Percentiles rank a stretch among this genome's conserved stretches.
phyloP scores from a whole-genome alignment of 2,797 vertebrate species.

The Corythornis leucogaster region DNA sequence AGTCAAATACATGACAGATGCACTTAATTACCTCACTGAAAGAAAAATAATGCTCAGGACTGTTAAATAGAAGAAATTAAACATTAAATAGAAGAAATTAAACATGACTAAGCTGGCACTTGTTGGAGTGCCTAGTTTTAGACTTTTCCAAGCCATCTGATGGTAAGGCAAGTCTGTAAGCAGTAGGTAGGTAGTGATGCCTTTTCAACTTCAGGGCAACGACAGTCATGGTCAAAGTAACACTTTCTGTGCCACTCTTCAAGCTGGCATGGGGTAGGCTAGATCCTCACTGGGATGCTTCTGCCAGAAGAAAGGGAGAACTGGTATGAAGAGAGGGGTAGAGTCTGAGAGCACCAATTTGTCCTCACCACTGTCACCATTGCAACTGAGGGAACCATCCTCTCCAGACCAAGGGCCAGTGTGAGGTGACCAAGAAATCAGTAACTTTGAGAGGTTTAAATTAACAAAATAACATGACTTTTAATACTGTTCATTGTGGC shows the following conservation, averaged over 20 bases:
- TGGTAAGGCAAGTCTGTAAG: neutral
- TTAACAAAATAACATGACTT: neutral
- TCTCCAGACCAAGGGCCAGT: neutral
- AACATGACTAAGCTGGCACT: constrained; percentile 57
- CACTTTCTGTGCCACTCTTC: neutral
- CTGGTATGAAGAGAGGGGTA: neutral
- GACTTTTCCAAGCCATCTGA: constrained; percentile 15
- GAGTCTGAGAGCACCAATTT: neutral
- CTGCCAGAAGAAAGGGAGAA: neutral
- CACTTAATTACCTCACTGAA: constrained; percentile 39
- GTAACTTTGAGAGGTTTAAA: neutral
- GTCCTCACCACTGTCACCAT: rapidly evolving
- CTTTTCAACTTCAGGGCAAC: neutral
- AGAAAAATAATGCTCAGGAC: constrained; percentile 44
- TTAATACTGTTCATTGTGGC: neutral
- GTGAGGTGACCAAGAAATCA: neutral
- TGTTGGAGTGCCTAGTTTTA: constrained; percentile 31
- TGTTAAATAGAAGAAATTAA: constrained; percentile 37
- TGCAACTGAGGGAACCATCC: neutral
- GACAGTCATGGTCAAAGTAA: neutral
- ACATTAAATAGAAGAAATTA: constrained; percentile 35
- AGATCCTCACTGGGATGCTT: neutral
- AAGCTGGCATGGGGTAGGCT: rapidly evolving
- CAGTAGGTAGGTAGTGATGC: neutral
- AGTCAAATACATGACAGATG: constrained; percentile 62